These are phyloP conservation scores for Cricetomys ansorgei DNA, from an alignment of 2,113 vertebrate species.

Conservation along the genomic window DNA sequence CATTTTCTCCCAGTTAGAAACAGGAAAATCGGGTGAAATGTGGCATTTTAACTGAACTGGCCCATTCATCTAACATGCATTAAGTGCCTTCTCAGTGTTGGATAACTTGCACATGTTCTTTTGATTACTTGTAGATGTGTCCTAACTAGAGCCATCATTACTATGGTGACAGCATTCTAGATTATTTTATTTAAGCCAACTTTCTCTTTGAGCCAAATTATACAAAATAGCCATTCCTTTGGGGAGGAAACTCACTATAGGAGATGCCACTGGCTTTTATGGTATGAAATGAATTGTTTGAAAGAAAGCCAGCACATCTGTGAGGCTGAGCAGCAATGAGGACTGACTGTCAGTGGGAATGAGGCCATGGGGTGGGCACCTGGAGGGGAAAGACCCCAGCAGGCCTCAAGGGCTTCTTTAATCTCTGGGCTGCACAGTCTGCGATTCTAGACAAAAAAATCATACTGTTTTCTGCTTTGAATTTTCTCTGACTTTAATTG, in stretches of 20 bases:
- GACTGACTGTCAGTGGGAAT: neutral
- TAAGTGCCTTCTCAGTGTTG: neutral
- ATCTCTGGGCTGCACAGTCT: neutral
- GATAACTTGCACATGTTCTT: neutral
- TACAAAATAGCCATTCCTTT: conserved; percentile 31
- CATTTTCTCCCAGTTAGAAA: neutral
- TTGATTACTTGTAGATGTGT: conserved; percentile 17
- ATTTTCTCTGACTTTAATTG: conserved; percentile 20
- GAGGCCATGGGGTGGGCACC: neutral
- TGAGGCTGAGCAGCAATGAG: conserved; percentile 41
- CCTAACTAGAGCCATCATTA: conserved; percentile 10
- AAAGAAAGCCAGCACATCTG: neutral
- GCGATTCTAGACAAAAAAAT: neutral
- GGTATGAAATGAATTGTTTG: conserved; percentile 10
- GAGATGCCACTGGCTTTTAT: conserved; percentile 4
- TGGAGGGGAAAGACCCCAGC: neutral
- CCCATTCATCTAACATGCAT: neutral
- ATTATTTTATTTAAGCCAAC: conserved; percentile 40
- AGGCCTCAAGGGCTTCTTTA: neutral
- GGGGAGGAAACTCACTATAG: neutral
- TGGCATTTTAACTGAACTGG: neutral
- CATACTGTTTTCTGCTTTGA: neutral
- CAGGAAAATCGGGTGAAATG: neutral
- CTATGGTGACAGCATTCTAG: neutral
- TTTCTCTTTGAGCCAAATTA: conserved; percentile 36